Percentiles rank a stretch among this genome's conserved stretches.
Conservation (phyloP, 2,888 invertebrate genomes). For the Eustalomyia histrio region DNA sequence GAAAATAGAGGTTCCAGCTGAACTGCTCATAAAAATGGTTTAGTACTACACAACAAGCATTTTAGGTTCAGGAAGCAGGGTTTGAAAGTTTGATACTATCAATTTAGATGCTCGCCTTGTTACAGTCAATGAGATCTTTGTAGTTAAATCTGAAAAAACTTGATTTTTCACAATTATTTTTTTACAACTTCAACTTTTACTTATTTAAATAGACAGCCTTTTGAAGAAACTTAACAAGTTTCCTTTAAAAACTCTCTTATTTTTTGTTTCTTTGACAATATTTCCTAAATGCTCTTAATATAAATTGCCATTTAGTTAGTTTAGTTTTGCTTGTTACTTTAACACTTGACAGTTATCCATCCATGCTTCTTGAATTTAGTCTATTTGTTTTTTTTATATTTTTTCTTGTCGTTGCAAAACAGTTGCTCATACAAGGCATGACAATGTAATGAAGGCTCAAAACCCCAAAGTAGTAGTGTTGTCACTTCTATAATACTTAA, state of each 20-base stretch:
- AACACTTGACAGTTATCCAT: constrained; percentile 72
- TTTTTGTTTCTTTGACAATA: not conserved
- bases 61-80: no score
- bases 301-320: constrained; percentile 73
- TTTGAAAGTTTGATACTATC: no score
- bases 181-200: not conserved
- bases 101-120: no score
- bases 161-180: not conserved
- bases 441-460: constrained; percentile 24
- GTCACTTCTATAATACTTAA: constrained; percentile 19
- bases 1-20: no score
- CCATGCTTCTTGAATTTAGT: constrained; percentile 54
- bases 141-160: no score
- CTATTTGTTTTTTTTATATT: constrained; percentile 4
- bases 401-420: constrained; percentile 22
- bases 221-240: no score
- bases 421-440: constrained; percentile 27
- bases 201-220: no score
- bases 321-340: constrained; percentile 43
- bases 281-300: constrained; percentile 44
- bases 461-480: constrained; percentile 10
- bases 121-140: no score
- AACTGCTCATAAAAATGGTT: no score
- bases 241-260: no score
- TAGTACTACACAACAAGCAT: no score